Conservation (phyloP, 2,797 vertebrate species). For the Pachyuromys duprasi region DNA sequence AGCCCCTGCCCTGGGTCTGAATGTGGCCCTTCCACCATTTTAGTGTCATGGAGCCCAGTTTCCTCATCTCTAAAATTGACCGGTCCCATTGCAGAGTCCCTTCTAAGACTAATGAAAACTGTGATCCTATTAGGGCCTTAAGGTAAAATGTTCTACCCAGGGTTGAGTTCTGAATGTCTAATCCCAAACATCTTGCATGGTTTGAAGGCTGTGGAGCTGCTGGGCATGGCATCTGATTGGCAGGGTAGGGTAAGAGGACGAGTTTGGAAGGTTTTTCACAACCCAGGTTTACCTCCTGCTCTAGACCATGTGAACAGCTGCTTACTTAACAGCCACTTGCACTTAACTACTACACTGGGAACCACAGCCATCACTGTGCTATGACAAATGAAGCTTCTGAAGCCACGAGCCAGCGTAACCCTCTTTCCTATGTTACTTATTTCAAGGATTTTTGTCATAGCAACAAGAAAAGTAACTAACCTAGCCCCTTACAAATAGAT, state of each 20-base stretch:
- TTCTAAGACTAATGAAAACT: neutral
- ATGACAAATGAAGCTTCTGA: neutral
- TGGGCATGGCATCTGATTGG: neutral
- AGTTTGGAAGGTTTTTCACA: neutral
- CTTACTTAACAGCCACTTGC: no score
- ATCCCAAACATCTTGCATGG: neutral
- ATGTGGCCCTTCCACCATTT: neutral
- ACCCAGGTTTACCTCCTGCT: neutral
- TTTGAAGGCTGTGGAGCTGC: neutral
- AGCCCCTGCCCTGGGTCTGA: neutral
- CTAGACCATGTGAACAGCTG: neutral
- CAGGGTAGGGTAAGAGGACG: neutral
- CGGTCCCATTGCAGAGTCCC: neutral
- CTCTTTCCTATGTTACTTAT: no score
- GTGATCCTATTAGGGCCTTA: neutral
- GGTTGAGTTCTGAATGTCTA: neutral
- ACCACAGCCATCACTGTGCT: neutral
- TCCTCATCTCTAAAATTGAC: conserved; percentile 9
- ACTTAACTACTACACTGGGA: neutral
- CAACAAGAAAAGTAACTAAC: neutral
- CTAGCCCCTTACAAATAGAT: neutral
- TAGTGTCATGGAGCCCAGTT: neutral
- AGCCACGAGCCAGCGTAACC: neutral
- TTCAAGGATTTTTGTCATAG: neutral
- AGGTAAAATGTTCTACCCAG: no score